phyloP scores from a whole-genome alignment of 2,888 invertebrate genomes.

The Andrena minutula region DNA sequence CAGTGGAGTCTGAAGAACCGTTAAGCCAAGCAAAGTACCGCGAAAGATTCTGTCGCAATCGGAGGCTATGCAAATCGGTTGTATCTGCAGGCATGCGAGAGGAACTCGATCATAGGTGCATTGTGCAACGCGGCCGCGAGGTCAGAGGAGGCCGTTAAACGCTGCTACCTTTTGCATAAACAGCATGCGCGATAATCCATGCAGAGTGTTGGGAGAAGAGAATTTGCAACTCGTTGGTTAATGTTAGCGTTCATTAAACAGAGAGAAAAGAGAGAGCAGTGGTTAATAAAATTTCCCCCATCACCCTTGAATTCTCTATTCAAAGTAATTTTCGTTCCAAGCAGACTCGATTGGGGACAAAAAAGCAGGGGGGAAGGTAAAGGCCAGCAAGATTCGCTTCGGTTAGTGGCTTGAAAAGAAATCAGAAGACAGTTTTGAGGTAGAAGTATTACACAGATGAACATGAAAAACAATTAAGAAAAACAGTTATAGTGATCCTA shows the following conservation, averaged over 20 bases:
- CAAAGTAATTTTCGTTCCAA: constrained; percentile 1
- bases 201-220: background rate
- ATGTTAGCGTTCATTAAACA: background rate
- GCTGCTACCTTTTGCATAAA: background rate
- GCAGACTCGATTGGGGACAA: background rate
- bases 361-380: background rate
- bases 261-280: background rate
- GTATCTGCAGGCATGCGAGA: background rate
- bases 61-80: background rate
- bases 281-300: constrained; percentile 3
- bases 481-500: constrained; percentile 73
- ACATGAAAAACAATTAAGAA: background rate
- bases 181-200: background rate
- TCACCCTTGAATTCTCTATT: background rate
- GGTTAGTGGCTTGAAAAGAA: background rate
- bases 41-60: background rate
- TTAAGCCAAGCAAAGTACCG: background rate
- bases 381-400: background rate
- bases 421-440: background rate
- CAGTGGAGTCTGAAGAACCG: background rate
- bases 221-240: background rate
- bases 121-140: background rate
- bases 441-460: background rate
- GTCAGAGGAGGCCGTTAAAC: background rate
- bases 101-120: background rate